Evolutionary conservation across 2,797 vertebrate genomes (phyloP), one percentile per base, ranked within the genome.

Genomic region (Bufotes viridis): DNA sequence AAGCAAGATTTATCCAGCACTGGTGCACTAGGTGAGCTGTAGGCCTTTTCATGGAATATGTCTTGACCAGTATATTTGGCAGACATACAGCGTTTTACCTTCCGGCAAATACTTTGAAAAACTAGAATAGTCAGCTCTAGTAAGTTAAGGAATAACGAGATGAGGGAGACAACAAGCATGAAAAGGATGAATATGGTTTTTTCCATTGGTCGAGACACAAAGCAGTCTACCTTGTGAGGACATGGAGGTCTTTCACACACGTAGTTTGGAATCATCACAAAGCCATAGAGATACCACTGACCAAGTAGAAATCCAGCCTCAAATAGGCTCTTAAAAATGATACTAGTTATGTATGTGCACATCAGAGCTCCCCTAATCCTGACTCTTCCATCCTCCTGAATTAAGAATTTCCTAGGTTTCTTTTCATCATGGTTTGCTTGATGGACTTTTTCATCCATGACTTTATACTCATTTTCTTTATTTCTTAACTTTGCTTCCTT

Each of bases 161-260:
- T 90, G 0, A 96, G 65, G 3, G 97, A 96, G 1, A 98, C 94
- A 87, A 96, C 96, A 92, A 98, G 93, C 98, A 98, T 99, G 93
- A 99, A 99, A 95, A 98, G 96, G 92, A 98, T 99, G 93, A 99
- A 97, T 90, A 99, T 92, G 0, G 96, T 98, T 90, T 99, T 99
- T 94, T 99, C 98, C 0, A 97, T 98, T 9, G 98, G 98, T 82
- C 98, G 95, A 13, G 98, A 99, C 90, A 99, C 95, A 87, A 96
- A 99, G 92, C 98, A 99, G 93, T 99, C 97, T 90, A 99, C 97
- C 42, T 91, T 90, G 86, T 99, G 96, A 0, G 97, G 97, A 88
- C 98, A 99, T 1, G 98, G 98, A 7, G 83, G 91, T 22, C 94
- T 94, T 81, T 89, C 84, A 90, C 98, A 99, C 82, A 97, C 92